These are phyloP conservation scores for Brachypalpus laphriformis DNA, from an alignment of 2,888 invertebrate species.

Conservation along the genomic window DNA sequence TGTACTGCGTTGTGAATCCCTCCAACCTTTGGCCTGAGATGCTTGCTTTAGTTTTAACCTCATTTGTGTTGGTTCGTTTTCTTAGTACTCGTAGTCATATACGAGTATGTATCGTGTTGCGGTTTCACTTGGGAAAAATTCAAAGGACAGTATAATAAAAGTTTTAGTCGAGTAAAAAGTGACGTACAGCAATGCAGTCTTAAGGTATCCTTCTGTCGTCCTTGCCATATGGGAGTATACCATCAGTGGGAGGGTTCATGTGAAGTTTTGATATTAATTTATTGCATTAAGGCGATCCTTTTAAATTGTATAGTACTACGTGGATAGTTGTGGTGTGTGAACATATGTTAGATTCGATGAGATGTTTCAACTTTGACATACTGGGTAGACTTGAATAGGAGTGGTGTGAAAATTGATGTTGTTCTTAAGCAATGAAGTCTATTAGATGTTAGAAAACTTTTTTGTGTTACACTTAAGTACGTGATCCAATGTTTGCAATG, in stretches of 20 bases:
- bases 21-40: slow-evolving; percentile 42
- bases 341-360: not conserved
- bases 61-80: slow-evolving; percentile 30
- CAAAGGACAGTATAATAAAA: slow-evolving; percentile 37
- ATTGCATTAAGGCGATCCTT: not conserved
- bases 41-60: slow-evolving; percentile 47
- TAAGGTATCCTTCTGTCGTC: not conserved
- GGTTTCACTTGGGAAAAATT: not conserved
- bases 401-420: not conserved
- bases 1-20: slow-evolving; percentile 16
- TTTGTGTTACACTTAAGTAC: not conserved
- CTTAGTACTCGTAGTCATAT: not conserved
- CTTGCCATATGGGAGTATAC: not conserved
- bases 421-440: not conserved
- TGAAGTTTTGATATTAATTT: slow-evolving; percentile 48
- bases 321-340: not conserved
- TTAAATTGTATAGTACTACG: not conserved
- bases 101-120: not conserved
- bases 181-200: slow-evolving; percentile 33
- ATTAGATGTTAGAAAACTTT: not conserved
- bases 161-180: slow-evolving; percentile 42
- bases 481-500: not conserved
- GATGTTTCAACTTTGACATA: not conserved
- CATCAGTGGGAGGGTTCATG: not conserved
- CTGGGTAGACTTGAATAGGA: not conserved